phyloP scores from a whole-genome alignment of 2,797 vertebrate species.

The Denticeps clupeoides region DNA sequence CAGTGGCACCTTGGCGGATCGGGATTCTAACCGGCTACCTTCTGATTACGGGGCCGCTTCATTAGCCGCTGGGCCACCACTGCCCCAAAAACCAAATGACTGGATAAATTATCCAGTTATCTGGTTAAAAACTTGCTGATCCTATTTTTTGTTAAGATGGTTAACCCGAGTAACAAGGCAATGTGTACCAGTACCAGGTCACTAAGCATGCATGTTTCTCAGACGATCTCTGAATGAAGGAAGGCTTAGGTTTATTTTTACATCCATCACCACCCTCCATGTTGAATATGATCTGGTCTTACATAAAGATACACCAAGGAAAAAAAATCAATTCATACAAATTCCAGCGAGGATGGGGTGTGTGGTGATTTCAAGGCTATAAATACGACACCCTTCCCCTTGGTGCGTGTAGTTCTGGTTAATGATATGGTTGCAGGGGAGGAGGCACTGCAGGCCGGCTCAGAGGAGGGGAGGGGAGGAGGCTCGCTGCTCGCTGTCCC shows the following conservation, averaged over 20 bases:
- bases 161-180: too few relatives aligned
- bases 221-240: background rate
- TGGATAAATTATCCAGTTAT: too few relatives aligned
- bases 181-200: too few relatives aligned
- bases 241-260: constrained; percentile 30
- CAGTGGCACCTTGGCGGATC: too few relatives aligned
- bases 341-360: constrained; percentile 1
- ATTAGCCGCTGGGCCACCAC: too few relatives aligned
- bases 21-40: too few relatives aligned
- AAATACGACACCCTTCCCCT: constrained; percentile 3
- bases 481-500: background rate
- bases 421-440: constrained; percentile 24
- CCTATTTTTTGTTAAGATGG: too few relatives aligned
- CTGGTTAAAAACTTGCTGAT: too few relatives aligned
- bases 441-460: constrained; percentile 12
- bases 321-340: constrained; percentile 24
- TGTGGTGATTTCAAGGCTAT: constrained; percentile 8
- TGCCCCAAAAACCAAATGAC: too few relatives aligned
- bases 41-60: too few relatives aligned
- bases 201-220: too few relatives aligned
- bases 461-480: background rate
- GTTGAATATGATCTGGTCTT: constrained; percentile 21
- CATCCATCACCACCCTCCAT: constrained; percentile 22
- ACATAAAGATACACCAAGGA: constrained; percentile 16
- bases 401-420: constrained; percentile 17